These are phyloP conservation scores for Bufo gargarizans DNA, from an alignment of 2,113 vertebrate genomes.

Conservation along the genomic window DNA sequence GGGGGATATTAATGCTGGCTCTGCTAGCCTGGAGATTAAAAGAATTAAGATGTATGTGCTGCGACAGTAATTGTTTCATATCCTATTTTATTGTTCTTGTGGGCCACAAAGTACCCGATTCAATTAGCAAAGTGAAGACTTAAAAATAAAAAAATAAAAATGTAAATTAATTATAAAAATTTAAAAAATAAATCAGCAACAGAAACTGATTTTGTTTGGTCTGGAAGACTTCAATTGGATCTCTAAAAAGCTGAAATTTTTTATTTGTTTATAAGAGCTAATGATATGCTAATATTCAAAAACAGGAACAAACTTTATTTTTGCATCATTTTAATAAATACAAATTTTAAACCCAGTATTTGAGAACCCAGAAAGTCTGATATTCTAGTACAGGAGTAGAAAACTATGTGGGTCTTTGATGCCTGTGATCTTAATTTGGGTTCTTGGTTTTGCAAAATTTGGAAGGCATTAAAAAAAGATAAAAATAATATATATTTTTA, in stretches of 20 bases:
- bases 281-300: background rate
- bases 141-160: background rate
- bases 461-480: too few species aligned
- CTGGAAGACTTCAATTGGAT: background rate
- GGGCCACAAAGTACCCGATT: conserved; percentile 67
- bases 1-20: conserved; percentile 80
- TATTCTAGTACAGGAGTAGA: too few species aligned
- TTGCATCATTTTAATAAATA: too few species aligned
- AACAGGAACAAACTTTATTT: too few species aligned
- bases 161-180: background rate
- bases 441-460: too few species aligned
- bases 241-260: background rate
- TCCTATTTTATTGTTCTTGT: conserved; percentile 61
- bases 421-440: too few species aligned
- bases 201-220: background rate
- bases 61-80: conserved; percentile 70
- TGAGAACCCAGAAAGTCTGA: too few species aligned
- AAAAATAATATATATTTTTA: too few species aligned
- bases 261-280: background rate
- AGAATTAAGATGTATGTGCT: conserved; percentile 76
- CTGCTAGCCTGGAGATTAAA: conserved; percentile 79
- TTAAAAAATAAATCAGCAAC: background rate
- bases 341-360: too few species aligned
- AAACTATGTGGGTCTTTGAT: too few species aligned
- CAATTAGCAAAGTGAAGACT: conserved; percentile 20